Base-by-base conservation (phyloP, 1,140 invertebrate genomes). In the Ctenoplectra terminalis region DNA sequence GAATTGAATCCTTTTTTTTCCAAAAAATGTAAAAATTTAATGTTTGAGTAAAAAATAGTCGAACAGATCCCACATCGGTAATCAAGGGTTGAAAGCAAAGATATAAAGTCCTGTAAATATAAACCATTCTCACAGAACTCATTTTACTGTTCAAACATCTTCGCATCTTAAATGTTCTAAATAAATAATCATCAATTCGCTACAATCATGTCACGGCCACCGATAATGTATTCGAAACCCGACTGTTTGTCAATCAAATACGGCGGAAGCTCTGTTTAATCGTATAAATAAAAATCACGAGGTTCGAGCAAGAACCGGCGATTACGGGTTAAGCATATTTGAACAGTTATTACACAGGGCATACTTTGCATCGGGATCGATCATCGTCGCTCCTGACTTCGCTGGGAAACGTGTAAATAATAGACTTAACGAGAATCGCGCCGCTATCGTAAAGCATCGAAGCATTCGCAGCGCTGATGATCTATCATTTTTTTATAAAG, bases 281-380 rank as follows among this genome's bases (percentile, higher is more conserved):
- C 46, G 15, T 56, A 52, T 29, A 64, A 60, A 73, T 37, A 80
- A 80, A 80, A 80, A 73, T 80, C 77, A 43, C 58, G 46, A n/a
- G 11, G 15, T 13, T 6, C 66, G 69, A 64, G 37, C 70, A 31
- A 54, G 77, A 73, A 64, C 37, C 46, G 11, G 37, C 34, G 58
- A 80, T 80, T 73, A 34, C 70, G 69, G 69, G 77, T 63, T 73
- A 73, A 80, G 77, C 70, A 54, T 73, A 80, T 80, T 80, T 80
- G 77, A 73, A 80, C 70, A 73, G 77, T 52, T 80, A 80, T 73
- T 63, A 31, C 48, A 73, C 6, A 4, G 58, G 17, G n/a, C 77
- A n/a, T 46, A 54, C 77, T 73, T 73, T 23, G 48, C 58, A 8
- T 46, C 69, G n/a, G 29, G 77, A 73, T 80, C 70, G 70, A 80